Evolutionary conservation across 2,113 vertebrate genomes (phyloP), one percentile per base, ranked within the genome.

Genomic region (Nibea albiflora): DNA sequence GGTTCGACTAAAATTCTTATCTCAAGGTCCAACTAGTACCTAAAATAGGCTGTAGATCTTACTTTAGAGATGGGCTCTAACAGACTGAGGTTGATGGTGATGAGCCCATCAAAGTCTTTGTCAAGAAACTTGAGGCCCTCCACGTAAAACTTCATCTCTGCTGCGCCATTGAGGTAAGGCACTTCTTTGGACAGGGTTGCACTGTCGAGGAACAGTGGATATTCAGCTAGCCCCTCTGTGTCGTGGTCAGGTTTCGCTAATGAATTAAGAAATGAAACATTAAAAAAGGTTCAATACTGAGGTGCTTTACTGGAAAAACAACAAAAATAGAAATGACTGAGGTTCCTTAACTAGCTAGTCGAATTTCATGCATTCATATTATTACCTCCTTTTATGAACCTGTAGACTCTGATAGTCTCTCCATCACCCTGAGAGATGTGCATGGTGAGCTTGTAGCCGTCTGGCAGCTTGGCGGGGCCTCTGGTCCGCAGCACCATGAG

Each of bases 81-180:
- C 50, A 99, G 93, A 90, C 96, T 97, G 88, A 97, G 93, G 0
- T 95, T 94, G 92, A 99, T 93, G 71, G 86, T 95, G 74, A 99
- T 85, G 67, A 99, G 94, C 5, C 97, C 97, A 0, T 95, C 64
- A 69, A 98, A 98, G 78, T 95, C 93, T 42, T 95, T 96, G 0
- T 98, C 97, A 0, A 96, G 96, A 82, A 99, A 99, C 0, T 85
- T 76, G 11, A 98, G 94, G 3, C 97, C 98, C 77, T 99, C 97
- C 14, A 98, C 96, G 0, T 96, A 97, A 92, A 98, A 97, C 0
- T 93, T 76, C 2, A 95, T 69, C 86, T 98, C 96, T 0, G 92
- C 90, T 0, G 17, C 68, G 1, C 95, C 95, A 0, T 94, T 93
- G 0, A 92, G 90, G 90, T 97, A 99, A 26, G 96, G 95, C 71